These are phyloP conservation scores for Trogon surrucura DNA, from an alignment of 2,113 vertebrate species.

Conservation along the genomic window DNA sequence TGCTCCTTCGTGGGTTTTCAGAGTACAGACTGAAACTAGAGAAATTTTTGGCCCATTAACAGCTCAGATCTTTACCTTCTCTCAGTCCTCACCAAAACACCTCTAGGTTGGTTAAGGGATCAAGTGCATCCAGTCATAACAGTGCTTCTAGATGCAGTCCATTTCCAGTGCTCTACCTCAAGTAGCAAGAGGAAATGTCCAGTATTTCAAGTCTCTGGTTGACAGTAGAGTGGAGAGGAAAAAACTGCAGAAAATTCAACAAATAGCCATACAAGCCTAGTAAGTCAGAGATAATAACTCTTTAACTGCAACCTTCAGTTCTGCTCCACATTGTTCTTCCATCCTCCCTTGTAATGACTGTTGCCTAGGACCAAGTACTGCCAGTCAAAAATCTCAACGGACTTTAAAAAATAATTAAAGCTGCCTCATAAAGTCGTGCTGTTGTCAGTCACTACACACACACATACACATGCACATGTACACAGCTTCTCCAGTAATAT, in stretches of 20 bases:
- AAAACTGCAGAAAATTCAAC: neutral
- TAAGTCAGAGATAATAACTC: neutral
- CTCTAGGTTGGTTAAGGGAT: neutral
- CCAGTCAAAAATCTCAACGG: neutral
- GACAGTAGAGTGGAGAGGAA: neutral
- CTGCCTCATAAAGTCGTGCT: neutral
- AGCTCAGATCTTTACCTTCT: neutral
- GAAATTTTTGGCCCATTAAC: neutral
- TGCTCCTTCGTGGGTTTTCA: neutral
- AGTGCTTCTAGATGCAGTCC: neutral
- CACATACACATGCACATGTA: fast-evolving
- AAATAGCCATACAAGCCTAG: neutral
- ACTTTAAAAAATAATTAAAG: neutral
- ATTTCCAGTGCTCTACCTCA: neutral
- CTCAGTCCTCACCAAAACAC: neutral
- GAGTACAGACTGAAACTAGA: neutral
- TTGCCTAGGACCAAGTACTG: no score
- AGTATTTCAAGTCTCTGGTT: neutral
- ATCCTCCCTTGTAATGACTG: neutral
- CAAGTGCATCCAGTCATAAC: neutral
- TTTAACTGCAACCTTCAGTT: neutral
- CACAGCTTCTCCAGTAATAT: neutral
- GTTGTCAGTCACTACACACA: neutral
- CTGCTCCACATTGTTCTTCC: neutral
- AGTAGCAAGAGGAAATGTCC: neutral